These are phyloP conservation scores for Arnoldichthys spilopterus DNA, from an alignment of 2,797 vertebrate genomes.

Conservation along the genomic window DNA sequence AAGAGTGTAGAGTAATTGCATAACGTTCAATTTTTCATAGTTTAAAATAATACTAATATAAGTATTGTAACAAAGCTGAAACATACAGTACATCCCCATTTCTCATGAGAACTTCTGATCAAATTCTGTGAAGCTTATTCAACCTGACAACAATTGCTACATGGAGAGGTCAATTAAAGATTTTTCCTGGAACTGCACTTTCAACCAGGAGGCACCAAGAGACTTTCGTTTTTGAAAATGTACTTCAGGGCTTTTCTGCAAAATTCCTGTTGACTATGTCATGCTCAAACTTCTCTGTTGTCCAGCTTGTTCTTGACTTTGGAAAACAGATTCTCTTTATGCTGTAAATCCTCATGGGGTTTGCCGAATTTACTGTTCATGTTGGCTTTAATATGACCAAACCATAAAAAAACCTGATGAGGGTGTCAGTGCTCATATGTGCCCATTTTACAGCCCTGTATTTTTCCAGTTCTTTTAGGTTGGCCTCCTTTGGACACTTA, in stretches of 20 bases:
- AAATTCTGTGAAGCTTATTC: too few relatives aligned
- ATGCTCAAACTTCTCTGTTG: constrained; percentile 8
- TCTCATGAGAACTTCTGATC: too few relatives aligned
- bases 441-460: constrained; percentile 14
- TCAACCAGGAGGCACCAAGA: too few relatives aligned
- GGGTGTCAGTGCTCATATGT: constrained; percentile 16
- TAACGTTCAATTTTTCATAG: too few relatives aligned
- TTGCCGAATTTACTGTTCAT: constrained; percentile 29
- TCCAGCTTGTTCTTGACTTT: constrained; percentile 16
- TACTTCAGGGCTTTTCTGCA: not conserved
- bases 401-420: constrained; percentile 27
- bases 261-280: not conserved
- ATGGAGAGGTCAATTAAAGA: too few relatives aligned
- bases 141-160: too few relatives aligned
- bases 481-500: constrained; percentile 8
- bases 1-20: too few relatives aligned
- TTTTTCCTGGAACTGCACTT: too few relatives aligned
- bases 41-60: too few relatives aligned
- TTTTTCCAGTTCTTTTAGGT: not conserved
- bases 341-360: constrained; percentile 17
- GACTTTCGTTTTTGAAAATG: too few relatives aligned
- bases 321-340: not conserved
- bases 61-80: too few relatives aligned
- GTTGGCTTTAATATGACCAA: constrained; percentile 15
- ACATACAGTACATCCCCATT: too few relatives aligned